Evolutionary conservation across 2,113 vertebrate species (phyloP).

Genomic region (Mugil cephalus): DNA sequence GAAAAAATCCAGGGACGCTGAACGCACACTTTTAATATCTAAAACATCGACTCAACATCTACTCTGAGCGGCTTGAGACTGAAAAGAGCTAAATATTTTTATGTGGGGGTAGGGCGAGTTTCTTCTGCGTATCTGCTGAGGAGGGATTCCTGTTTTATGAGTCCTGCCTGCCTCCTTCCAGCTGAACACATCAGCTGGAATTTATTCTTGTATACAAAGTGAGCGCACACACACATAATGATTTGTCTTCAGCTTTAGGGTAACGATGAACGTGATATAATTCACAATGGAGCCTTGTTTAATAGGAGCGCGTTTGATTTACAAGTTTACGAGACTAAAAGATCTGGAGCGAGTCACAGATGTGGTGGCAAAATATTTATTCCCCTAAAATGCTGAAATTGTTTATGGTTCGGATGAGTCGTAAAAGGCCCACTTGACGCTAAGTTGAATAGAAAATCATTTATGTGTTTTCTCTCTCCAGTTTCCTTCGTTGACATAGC

Average conservation of each 20-base stretch:
- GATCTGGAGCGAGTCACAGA: slow-evolving; percentile 22
- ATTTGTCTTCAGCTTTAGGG: neutral
- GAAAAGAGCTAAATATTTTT: slow-evolving; percentile 12
- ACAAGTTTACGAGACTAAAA: slow-evolving; percentile 25
- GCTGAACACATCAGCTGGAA: slow-evolving; percentile 45
- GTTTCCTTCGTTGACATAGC: slow-evolving; percentile 45
- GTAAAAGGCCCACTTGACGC: slow-evolving; percentile 22
- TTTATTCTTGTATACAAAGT: slow-evolving; percentile 28
- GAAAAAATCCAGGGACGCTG: too few relatives aligned
- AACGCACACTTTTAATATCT: neutral
- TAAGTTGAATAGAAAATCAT: slow-evolving; percentile 14
- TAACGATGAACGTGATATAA: neutral
- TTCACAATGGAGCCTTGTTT: slow-evolving; percentile 3
- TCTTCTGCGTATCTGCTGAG: slow-evolving; percentile 36
- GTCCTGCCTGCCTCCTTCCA: slow-evolving; percentile 21
- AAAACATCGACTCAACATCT: slow-evolving; percentile 4
- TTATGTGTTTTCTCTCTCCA: neutral
- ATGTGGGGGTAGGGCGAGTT: slow-evolving; percentile 22
- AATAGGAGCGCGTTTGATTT: slow-evolving; percentile 15
- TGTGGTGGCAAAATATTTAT: slow-evolving; percentile 12
- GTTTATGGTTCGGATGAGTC: slow-evolving; percentile 8
- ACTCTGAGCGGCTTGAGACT: neutral
- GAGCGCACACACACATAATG: neutral
- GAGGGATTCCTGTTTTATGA: slow-evolving; percentile 59
- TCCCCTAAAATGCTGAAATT: neutral